phyloP scores from a whole-genome alignment of 2,888 invertebrate species.

The Apodemia mormo region DNA sequence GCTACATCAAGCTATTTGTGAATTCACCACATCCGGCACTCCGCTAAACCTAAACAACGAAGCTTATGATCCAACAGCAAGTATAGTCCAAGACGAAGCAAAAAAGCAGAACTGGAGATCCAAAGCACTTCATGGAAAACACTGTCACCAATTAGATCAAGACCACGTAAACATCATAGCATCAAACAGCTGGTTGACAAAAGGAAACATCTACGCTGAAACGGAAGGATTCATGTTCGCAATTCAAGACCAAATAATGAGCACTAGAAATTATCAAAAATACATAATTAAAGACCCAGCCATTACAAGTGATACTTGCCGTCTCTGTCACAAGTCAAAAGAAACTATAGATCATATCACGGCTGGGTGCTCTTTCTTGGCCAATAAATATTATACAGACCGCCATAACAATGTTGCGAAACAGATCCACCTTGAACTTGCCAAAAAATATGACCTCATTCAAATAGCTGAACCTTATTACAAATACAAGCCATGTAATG shows the following conservation, averaged over 20 bases:
- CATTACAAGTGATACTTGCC: no score
- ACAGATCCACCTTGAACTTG: background rate
- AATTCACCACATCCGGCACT: background rate
- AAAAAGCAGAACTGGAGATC: background rate
- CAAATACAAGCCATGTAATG: slow-evolving; percentile 1
- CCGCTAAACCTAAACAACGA: slow-evolving; percentile 9
- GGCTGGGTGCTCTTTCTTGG: no score
- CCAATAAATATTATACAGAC: no score
- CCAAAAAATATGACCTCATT: background rate
- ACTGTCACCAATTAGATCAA: background rate
- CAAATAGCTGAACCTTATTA: background rate
- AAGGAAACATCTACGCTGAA: background rate
- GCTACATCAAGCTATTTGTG: slow-evolving; percentile 9
- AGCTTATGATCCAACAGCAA: background rate
- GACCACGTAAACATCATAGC: background rate
- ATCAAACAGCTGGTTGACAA: background rate
- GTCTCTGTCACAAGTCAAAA: no score
- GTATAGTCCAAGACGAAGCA: background rate
- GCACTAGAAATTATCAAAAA: no score
- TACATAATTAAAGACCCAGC: no score
- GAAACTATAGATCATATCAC: no score
- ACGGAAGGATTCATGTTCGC: background rate
- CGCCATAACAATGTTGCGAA: slow-evolving; percentile 1
- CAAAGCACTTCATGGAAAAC: background rate
- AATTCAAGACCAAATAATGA: no score